A percentile compares a stretch with the other conserved stretches of the same genome.
These are phyloP conservation scores for Chouioia cunea DNA, from an alignment of 2,888 invertebrate species.

Conservation along the genomic window DNA sequence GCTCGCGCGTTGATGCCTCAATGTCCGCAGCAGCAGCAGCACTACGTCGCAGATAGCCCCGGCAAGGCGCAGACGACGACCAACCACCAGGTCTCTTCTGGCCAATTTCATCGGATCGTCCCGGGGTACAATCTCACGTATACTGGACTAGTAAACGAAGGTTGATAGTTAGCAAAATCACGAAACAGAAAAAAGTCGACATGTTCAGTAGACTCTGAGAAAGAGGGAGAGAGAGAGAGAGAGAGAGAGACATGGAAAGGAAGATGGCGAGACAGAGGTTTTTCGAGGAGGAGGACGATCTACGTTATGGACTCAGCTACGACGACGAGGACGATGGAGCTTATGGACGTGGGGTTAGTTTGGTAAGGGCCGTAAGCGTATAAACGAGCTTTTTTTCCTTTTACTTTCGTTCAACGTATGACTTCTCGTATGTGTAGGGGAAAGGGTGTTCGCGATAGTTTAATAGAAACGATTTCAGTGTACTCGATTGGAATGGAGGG, in stretches of 20 bases:
- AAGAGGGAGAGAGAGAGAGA: slow-evolving; percentile 14
- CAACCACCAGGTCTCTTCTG: too few relatives aligned
- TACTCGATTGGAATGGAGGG: too few relatives aligned
- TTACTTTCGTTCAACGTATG: not conserved
- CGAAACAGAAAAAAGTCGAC: too few relatives aligned
- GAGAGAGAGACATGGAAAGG: slow-evolving; percentile 31
- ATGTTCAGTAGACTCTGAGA: not conserved
- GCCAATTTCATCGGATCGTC: too few relatives aligned
- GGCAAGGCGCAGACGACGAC: slow-evolving; percentile 25
- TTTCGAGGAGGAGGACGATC: slow-evolving; percentile 47
- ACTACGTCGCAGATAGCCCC: slow-evolving; percentile 46
- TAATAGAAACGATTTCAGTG: too few relatives aligned
- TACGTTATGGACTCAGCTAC: slow-evolving; percentile 56
- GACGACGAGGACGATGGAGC: slow-evolving; percentile 61
- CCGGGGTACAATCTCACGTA: too few relatives aligned
- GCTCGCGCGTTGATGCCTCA: slow-evolving; percentile 43
- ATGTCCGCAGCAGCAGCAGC: slow-evolving; percentile 42
- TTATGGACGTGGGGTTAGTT: slow-evolving; percentile 52
- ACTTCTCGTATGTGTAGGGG: not conserved
- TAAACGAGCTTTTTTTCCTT: not conserved
- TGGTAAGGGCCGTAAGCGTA: slow-evolving; percentile 57
- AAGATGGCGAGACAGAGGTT: slow-evolving; percentile 48
- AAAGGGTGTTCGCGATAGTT: not conserved
- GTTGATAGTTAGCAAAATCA: too few relatives aligned
- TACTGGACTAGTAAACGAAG: too few relatives aligned